Conservation (phyloP, 2,797 vertebrate genomes). For the Mustela erminea region DNA sequence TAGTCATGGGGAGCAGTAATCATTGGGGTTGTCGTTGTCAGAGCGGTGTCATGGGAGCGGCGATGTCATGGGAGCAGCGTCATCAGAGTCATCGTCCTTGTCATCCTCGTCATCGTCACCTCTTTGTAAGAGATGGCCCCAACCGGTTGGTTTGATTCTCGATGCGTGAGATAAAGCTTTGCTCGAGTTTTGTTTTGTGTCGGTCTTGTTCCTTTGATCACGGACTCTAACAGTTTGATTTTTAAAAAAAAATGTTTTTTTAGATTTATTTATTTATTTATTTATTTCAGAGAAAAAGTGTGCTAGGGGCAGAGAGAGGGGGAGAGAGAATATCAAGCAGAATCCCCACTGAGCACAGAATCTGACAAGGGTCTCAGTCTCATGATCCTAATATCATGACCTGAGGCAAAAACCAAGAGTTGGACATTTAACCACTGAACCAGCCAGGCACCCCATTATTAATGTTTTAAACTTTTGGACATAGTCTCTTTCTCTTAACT, state of each 20-base stretch:
- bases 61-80: accelerated
- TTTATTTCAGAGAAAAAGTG: neutral
- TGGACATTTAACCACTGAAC: neutral
- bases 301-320: neutral
- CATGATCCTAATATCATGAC: neutral
- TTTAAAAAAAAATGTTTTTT: neutral
- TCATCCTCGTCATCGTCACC: too few relatives aligned
- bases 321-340: neutral
- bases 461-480: neutral
- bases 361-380: neutral
- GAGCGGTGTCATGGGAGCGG: accelerated
- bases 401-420: neutral
- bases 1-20: too few relatives aligned
- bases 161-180: too few relatives aligned
- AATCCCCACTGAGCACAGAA: neutral
- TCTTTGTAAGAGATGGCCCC: too few relatives aligned
- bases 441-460: neutral
- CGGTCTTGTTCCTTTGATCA: too few relatives aligned
- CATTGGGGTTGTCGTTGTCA: too few relatives aligned
- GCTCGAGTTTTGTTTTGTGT: too few relatives aligned
- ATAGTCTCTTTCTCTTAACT: neutral
- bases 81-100: too few relatives aligned
- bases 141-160: too few relatives aligned
- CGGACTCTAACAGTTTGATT: neutral
- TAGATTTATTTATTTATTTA: neutral